These are phyloP conservation scores for Micronycteris hirsuta DNA, from an alignment of 2,113 vertebrate species.

Conservation along the genomic window DNA sequence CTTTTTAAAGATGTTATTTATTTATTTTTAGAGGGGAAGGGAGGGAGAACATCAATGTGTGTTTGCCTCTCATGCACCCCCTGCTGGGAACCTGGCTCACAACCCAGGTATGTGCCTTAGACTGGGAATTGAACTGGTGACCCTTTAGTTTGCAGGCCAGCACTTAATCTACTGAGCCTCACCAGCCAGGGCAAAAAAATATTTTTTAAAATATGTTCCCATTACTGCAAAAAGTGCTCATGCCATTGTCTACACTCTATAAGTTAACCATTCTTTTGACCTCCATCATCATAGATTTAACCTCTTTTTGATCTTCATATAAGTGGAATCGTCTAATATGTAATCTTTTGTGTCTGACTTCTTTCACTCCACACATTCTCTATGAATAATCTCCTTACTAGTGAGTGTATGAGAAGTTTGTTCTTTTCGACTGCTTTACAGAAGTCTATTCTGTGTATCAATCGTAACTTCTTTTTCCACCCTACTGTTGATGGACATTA, in stretches of 20 bases:
- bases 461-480: not conserved
- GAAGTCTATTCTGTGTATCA: not conserved
- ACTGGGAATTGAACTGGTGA: too few species aligned
- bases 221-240: not conserved
- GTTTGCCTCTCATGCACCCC: too few species aligned
- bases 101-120: too few species aligned
- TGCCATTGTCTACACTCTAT: not conserved
- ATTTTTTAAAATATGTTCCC: too few species aligned
- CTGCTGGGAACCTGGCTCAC: too few species aligned
- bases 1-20: too few species aligned
- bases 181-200: too few species aligned
- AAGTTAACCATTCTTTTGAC: not conserved
- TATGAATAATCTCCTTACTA: not conserved
- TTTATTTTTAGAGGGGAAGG: too few species aligned
- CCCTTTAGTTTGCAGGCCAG: too few species aligned
- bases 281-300: not conserved
- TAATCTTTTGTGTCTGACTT: not conserved
- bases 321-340: not conserved
- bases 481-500: not conserved
- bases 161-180: too few species aligned
- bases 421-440: not conserved
- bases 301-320: not conserved
- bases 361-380: not conserved
- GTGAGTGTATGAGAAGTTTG: not conserved
- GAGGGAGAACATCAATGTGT: too few species aligned